Evolutionary conservation across 2,113 vertebrate species (phyloP), one percentile per base, ranked within the genome.

Genomic region (Scomber japonicus): DNA sequence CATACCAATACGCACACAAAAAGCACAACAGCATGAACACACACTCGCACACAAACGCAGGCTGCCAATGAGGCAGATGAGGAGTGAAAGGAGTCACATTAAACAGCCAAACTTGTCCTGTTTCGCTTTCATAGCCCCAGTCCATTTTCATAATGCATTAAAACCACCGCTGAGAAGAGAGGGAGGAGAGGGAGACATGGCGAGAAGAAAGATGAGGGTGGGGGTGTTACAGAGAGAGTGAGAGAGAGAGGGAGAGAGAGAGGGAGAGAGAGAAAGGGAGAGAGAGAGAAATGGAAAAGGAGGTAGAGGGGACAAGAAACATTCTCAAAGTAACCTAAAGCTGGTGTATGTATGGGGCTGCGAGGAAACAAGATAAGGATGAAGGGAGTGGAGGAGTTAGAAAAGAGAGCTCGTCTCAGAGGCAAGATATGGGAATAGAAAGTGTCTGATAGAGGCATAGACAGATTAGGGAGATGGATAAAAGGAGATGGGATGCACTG

Each of bases 91-190:
- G 84, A 92, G 88, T 91, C 89, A 81, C 89, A 92, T 93, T 92
- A 90, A 93, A 91, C 87, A 88, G 89, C 84, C 84, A 84, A 89
- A 92, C 90, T 92, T 89, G 86, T 90, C 84, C 89, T 85, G 87
- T 92, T 87, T 92, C 85, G 84, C 88, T 91, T 90, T 88, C 87
- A 91, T 94, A 90, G 91, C 92, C 93, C 49, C 80, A 90, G 91
- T 93, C 93, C 89, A 90, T 92, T 93, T 93, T 94, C 91, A 93
- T 92, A 93, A 93, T 90, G 89, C 92, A 93, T 93, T 94, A 93
- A 92, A 93, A 86, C 89, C 85, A 92, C 91, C 64, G 48, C 88
- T 89, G 89, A 92, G 84, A 91, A 89, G 90, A 81, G 82, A 80
- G 71, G 66, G 84, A 91, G 89, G 90, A 81, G 82, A 80, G 71